Conservation (phyloP, 2,888 invertebrate species). For the Apoderus coryli region DNA sequence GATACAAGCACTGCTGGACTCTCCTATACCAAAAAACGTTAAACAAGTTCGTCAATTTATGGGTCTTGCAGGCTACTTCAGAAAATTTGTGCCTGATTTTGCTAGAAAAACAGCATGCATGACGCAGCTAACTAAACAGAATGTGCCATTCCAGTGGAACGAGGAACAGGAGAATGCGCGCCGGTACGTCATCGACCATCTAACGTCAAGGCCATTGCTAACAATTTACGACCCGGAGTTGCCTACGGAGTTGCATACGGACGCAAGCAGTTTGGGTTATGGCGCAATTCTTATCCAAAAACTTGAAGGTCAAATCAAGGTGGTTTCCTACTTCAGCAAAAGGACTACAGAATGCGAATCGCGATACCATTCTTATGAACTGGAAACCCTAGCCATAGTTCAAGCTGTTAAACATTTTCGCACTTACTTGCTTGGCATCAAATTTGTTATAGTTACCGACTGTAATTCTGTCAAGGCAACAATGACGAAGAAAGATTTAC, state of each 20-base stretch:
- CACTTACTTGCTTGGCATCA: too few species aligned
- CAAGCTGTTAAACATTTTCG: too few species aligned
- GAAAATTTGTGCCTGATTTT: slow-evolving; percentile 21
- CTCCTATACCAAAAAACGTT: slow-evolving; percentile 18
- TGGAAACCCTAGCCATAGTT: slow-evolving; percentile 24
- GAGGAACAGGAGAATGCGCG: slow-evolving; percentile 8
- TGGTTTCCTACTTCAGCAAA: slow-evolving; percentile 18
- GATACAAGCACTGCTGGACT: slow-evolving; percentile 15
- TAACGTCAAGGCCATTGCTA: slow-evolving; percentile 9
- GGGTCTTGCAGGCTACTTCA: slow-evolving; percentile 20
- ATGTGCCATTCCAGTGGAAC: slow-evolving; percentile 2
- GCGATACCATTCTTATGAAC: slow-evolving; percentile 19
- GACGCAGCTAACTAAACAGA: slow-evolving; percentile 6
- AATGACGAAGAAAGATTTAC: too few species aligned
- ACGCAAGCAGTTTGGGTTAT: too few species aligned
- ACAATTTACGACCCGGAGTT: too few species aligned
- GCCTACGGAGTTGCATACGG: too few species aligned
- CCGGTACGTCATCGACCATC: slow-evolving; percentile 4
- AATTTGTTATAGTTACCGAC: slow-evolving; percentile 23
- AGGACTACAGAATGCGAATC: slow-evolving; percentile 11
- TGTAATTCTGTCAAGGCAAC: slow-evolving; percentile 25
- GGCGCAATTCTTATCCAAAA: slow-evolving; percentile 16
- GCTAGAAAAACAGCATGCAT: slow-evolving; percentile 11
- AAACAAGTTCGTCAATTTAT: slow-evolving; percentile 19
- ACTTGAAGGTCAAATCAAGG: slow-evolving; percentile 9